Base-by-base conservation (phyloP, 2,888 invertebrate species). In the Sceliomorpha sp. region DNA sequence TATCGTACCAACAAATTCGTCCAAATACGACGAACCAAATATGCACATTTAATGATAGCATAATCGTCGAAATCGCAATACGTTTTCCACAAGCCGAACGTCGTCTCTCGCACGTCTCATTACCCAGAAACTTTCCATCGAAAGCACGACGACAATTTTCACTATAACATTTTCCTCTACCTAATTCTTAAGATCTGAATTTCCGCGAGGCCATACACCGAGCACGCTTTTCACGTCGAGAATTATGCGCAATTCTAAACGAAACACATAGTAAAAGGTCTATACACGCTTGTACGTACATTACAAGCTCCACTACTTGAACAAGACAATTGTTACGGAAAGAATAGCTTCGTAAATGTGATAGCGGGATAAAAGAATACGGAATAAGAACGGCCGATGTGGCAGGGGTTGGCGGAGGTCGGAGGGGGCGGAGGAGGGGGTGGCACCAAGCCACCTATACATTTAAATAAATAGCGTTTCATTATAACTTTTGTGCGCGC, bases 401-500 rank as follows among this genome's bases (percentile, higher is more conserved):
- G 24, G 40, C 17, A 17, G 37, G 42, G 48, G 47, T 20, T 14
- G 31, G 9, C 31, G 20, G 55, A 70, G 32, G 67, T 55, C 42
- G 59, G 50, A 37, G 60, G 39, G 29, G 68, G 34, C 10, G 50
- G 42, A 27, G 51, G 45, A 26, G 51, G 58, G 63, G 60, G 64
- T 50, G 64, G 55, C 37, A 60, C 67, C 50, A 48, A 74, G 76
- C 77, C 80, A 81, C 82, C 80, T 81, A 84, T 83, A 83, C 83
- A 83, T 84, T 84, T 82, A 84, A 85, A 85, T 85, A 86, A 86
- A 87, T 83, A 86, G 83, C 83, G 80, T 84, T 87, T 86, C 84
- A 84, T 86, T 87, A 84, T 85, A 87, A 86, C 83, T 84, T 86
- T 86, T 84, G 85, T 84, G 81, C 77, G 77, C 79, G 77, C 85